Base-by-base conservation (phyloP, 2,797 vertebrate species). In the Heliangelus exortis region DNA sequence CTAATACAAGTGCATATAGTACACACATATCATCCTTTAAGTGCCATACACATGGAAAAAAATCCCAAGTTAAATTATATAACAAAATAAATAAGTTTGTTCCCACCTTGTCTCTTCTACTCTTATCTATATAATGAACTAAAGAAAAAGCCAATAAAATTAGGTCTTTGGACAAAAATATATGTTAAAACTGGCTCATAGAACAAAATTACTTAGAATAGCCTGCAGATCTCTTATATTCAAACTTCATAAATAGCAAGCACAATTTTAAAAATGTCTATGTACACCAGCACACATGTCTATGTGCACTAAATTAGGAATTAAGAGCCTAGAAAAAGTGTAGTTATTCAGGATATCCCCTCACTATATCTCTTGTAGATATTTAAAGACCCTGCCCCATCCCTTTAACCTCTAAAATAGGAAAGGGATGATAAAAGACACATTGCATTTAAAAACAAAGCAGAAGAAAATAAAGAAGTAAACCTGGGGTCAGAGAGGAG, bases 51-150 rank as follows among this genome's bases (percentile, higher is more conserved):
- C 62, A 93, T 85, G 89, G 90, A 95, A 96, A 88, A 92, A 92
- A 88, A 61, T 65, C 90, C 93, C 92, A 92, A 95, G 78, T 93
- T 97, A 96, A 96, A 94, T 96, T 95, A 81, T 84, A 61, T 94
- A 86, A 96, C 73, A 98, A 98, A 98, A 98, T 98, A 98, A 97
- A 97, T 97, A 97, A 85, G 92, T 96, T 97, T 97, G 96, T 97
- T 90, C 97, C 71, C 91, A 93, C 86, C 92, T 96, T 62, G 71
- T n/a, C 65, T 68, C 75, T 92, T 94, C 73, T 62, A 80, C 94
- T 94, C 85, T 96, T 96, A 96, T 68, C 91, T 97, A 75, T 91
- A 95, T 94, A 43, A 91, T 68, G 62, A 97, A 95, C 77, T 87
- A 95, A 95, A 84, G 31, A 93, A 87, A 71, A 94, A 95, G 71